Conservation (phyloP, 2,113 vertebrate genomes). For the Odobenus rosmarus region DNA sequence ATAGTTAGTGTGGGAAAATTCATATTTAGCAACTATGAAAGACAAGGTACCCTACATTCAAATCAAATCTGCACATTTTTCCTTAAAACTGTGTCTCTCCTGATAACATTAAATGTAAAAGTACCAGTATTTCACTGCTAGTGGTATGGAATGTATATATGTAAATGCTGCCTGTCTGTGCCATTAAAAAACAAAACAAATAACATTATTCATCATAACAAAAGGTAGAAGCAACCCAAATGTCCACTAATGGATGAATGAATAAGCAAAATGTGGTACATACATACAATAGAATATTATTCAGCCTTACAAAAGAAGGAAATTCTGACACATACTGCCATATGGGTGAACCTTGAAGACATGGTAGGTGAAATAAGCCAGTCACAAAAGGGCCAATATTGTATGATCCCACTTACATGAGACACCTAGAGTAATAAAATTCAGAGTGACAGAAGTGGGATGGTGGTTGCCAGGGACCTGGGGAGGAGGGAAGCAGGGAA, state of each 20-base stretch:
- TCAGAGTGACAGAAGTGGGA: background rate
- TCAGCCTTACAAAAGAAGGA: background rate
- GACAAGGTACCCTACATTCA: background rate
- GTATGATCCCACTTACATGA: background rate
- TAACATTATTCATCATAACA: background rate
- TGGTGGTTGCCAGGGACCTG: background rate
- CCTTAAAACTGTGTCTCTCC: background rate
- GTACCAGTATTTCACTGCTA: background rate
- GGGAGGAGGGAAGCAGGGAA: background rate
- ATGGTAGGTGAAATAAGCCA: background rate
- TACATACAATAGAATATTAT: background rate
- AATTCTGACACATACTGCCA: background rate
- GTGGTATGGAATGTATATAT: background rate
- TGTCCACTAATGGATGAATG: background rate
- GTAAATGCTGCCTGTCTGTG: background rate
- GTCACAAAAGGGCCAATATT: background rate
- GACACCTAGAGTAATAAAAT: background rate
- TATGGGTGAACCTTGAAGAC: background rate
- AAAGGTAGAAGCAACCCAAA: background rate
- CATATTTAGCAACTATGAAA: background rate
- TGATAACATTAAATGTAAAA: constrained; percentile 7
- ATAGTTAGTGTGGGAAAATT: background rate
- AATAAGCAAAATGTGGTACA: background rate
- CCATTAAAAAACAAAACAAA: background rate
- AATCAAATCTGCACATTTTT: background rate